These are phyloP conservation scores for Xiphophorus birchmanni DNA, from an alignment of 2,797 vertebrate genomes.

Conservation along the genomic window DNA sequence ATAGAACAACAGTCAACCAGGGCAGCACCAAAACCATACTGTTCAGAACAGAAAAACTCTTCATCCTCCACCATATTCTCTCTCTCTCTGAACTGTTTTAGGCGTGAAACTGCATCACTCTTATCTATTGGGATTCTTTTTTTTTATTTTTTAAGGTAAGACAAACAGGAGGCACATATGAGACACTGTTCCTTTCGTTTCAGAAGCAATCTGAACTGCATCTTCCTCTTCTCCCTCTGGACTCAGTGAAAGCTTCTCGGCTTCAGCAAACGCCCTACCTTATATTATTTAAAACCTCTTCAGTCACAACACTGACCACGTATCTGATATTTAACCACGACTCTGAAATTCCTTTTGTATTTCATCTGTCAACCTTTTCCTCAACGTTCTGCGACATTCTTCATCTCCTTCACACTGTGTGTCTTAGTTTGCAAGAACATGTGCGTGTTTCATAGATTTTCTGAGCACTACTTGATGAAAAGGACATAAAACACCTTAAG, in stretches of 20 bases:
- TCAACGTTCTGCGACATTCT: constrained; percentile 24
- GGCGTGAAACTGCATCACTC: constrained; percentile 22
- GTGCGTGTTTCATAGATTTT: constrained; percentile 64
- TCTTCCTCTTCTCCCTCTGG: constrained; percentile 26
- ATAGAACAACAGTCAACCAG: constrained; percentile 31
- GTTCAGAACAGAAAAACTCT: constrained; percentile 16
- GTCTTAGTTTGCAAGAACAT: constrained; percentile 51
- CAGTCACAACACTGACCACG: constrained; percentile 1
- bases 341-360: neutral
- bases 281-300: constrained; percentile 13
- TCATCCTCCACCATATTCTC: neutral
- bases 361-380: neutral
- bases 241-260: constrained; percentile 17
- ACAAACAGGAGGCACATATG: constrained; percentile 67
- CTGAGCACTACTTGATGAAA: constrained; percentile 35
- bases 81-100: constrained; percentile 22
- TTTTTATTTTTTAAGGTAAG: constrained; percentile 32
- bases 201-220: constrained; percentile 2
- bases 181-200: constrained; percentile 41
- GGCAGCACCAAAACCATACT: constrained; percentile 26
- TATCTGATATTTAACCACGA: neutral
- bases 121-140: constrained; percentile 15
- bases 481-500: constrained; percentile 19
- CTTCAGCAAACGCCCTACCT: neutral
- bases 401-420: constrained; percentile 36